Evolutionary conservation across 2,888 invertebrate species (phyloP).

Genomic region (Polyommatus icarus): DNA sequence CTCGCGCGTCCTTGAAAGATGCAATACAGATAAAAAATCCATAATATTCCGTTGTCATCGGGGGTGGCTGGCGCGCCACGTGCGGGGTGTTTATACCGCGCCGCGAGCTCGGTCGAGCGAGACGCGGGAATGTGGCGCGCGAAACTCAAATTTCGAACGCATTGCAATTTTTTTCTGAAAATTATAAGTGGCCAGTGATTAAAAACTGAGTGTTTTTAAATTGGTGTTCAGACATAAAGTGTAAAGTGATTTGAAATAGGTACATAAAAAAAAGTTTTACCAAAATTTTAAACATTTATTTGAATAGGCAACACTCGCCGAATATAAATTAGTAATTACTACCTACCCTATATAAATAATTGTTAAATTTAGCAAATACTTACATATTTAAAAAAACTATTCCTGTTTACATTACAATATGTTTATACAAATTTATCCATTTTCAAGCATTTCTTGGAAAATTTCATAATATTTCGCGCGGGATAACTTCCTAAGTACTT

Average conservation of each 20-base stretch:
- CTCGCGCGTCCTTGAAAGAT: conserved; percentile 25
- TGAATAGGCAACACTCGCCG: background rate
- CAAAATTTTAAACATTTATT: background rate
- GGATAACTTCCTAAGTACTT: too few species aligned
- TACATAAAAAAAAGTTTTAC: background rate
- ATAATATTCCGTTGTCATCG: conserved; percentile 36
- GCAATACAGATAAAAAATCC: conserved; percentile 27
- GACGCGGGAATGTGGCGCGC: conserved; percentile 40
- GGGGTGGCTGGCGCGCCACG: conserved; percentile 60
- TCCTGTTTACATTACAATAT: too few species aligned
- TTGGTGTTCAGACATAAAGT: background rate
- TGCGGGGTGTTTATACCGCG: conserved; percentile 69
- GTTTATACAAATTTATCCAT: too few species aligned
- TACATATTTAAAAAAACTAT: too few species aligned
- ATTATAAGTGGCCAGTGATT: conserved; percentile 23
- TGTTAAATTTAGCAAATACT: background rate
- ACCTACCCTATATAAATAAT: too few species aligned
- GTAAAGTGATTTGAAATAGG: background rate
- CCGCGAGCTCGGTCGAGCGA: conserved; percentile 67
- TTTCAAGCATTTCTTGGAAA: too few species aligned
- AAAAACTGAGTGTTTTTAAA: background rate
- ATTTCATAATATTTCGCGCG: too few species aligned
- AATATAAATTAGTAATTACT: background rate
- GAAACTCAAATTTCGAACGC: conserved; percentile 44
- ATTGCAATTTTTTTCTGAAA: conserved; percentile 29